These are phyloP conservation scores for Philopotamus ludificatus DNA, from an alignment of 1,140 invertebrate genomes.

Conservation along the genomic window DNA sequence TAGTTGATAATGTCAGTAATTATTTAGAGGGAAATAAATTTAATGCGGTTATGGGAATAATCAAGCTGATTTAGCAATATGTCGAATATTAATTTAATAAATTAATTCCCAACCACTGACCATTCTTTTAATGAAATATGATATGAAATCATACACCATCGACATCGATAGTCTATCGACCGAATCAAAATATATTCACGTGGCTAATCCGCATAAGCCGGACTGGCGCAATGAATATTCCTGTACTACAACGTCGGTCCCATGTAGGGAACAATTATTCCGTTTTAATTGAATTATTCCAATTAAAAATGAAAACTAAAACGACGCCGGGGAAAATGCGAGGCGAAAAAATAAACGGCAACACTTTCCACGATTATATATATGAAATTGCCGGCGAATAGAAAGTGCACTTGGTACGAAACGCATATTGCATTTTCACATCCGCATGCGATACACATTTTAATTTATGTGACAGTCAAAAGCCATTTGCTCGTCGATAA, in stretches of 20 bases:
- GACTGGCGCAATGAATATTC: background rate
- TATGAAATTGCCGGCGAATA: background rate
- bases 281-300: background rate
- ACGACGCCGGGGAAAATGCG: too few species aligned
- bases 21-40: too few species aligned
- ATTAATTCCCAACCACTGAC: too few species aligned
- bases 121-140: too few species aligned
- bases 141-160: too few species aligned
- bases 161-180: too few species aligned
- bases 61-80: too few species aligned
- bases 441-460: slow-evolving; percentile 30
- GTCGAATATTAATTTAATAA: too few species aligned
- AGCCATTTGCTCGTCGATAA: background rate
- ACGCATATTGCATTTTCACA: slow-evolving; percentile 34
- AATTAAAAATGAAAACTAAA: slow-evolving; percentile 5
- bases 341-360: background rate
- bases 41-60: too few species aligned
- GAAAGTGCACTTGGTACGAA: slow-evolving; percentile 1
- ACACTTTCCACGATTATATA: background rate
- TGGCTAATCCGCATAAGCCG: too few species aligned
- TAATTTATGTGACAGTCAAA: slow-evolving; percentile 35
- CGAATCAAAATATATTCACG: too few species aligned
- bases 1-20: too few species aligned
- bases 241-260: background rate
- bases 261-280: background rate